phyloP scores from a whole-genome alignment of 2,797 vertebrate species.

The Glossophaga mutica region DNA sequence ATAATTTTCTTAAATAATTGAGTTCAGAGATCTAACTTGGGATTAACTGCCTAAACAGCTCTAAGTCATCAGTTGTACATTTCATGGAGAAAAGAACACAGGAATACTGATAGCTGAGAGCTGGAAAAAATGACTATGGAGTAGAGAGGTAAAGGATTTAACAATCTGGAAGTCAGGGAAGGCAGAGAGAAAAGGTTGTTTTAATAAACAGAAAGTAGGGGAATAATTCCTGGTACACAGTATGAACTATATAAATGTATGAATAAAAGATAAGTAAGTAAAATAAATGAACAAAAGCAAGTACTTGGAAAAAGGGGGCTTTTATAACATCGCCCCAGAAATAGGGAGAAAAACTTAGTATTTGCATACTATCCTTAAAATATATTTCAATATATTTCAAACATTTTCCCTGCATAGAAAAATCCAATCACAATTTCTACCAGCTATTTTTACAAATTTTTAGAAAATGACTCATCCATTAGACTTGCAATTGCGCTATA shows the following conservation, averaged over 20 bases:
- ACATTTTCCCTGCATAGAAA: background rate
- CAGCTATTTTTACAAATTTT: background rate
- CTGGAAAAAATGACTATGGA: background rate
- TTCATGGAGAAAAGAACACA: background rate
- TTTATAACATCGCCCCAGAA: background rate
- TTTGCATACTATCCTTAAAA: background rate
- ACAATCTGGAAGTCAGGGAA: background rate
- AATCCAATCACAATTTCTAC: background rate
- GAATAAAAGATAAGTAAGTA: background rate
- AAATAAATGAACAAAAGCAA: background rate
- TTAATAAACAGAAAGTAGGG: background rate
- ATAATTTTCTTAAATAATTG: background rate
- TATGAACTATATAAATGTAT: background rate
- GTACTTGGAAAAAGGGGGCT: background rate
- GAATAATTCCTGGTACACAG: background rate
- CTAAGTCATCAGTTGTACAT: background rate
- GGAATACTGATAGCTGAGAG: background rate
- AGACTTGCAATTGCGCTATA: background rate
- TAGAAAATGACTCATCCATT: background rate
- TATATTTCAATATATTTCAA: background rate
- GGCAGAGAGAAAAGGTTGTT: background rate
- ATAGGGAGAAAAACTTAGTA: background rate
- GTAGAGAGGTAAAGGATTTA: background rate
- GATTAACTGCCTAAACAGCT: background rate
- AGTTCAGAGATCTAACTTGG: background rate